phyloP scores from a whole-genome alignment of 2,797 vertebrate genomes.

The Hoplostethus mediterraneus region DNA sequence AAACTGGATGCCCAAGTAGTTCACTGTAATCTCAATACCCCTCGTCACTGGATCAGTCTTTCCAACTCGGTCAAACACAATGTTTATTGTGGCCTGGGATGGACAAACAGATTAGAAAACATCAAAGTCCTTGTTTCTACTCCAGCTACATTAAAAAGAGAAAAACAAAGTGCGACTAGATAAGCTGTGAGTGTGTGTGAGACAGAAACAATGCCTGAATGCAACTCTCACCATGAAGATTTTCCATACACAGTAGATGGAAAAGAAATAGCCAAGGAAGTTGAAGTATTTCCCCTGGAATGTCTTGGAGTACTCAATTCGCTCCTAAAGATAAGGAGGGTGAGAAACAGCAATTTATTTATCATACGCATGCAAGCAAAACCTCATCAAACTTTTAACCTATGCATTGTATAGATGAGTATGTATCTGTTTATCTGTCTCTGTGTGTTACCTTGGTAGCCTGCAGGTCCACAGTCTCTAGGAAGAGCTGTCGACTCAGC shows the following conservation, averaged over 20 bases:
- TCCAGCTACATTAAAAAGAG: not conserved
- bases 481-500: conserved; percentile 96
- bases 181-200: not conserved
- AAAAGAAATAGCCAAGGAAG: conserved; percentile 98
- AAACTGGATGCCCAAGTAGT: conserved; percentile 98
- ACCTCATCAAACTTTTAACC: not conserved
- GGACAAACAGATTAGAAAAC: conserved; percentile 5
- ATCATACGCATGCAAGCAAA: not conserved
- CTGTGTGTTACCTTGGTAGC: conserved; percentile 90
- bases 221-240: conserved; percentile 94
- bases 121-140: not conserved
- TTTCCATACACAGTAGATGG: conserved; percentile 99
- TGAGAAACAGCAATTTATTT: not conserved
- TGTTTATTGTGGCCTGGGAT: conserved; percentile 96
- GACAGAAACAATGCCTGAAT: not conserved
- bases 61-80: conserved; percentile 97
- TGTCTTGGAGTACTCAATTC: conserved; percentile 98
- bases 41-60: conserved; percentile 99
- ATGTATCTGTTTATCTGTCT: not conserved
- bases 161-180: not conserved
- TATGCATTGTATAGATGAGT: not conserved
- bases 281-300: conserved; percentile 99
- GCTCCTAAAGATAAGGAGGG: conserved; percentile 84
- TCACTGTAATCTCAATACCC: conserved; percentile 99
- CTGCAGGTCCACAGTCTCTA: conserved; percentile 97